Evolutionary conservation across 2,888 invertebrate genomes (phyloP).

Genomic region (Dryocosmus kuriphilus): DNA sequence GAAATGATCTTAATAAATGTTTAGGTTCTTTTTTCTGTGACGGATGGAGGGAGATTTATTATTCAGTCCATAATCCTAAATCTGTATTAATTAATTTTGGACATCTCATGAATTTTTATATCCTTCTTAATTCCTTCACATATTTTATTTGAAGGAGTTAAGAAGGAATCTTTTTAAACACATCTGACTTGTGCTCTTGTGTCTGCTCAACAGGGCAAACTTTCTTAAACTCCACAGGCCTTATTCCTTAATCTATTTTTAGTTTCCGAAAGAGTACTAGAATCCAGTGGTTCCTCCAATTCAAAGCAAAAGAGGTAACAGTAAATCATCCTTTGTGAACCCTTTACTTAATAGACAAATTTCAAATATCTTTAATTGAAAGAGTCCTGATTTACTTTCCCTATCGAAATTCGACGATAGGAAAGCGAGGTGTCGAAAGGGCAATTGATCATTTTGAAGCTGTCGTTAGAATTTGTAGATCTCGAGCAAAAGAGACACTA

Average conservation of each 20-base stretch:
- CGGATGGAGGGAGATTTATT: no score
- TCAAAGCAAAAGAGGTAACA: not conserved
- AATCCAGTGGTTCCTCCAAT: not conserved
- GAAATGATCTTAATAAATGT: no score
- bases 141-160: not conserved
- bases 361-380: not conserved
- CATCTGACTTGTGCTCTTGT: no score
- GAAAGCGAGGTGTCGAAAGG: not conserved
- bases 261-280: not conserved
- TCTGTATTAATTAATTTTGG: no score
- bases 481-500: not conserved
- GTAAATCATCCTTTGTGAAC: not conserved
- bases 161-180: not conserved
- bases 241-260: not conserved
- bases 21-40: no score
- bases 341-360: not conserved
- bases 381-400: not conserved
- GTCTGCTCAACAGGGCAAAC: no score
- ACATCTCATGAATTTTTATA: no score
- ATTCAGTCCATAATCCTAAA: no score
- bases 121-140: not conserved
- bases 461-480: not conserved
- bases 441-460: not conserved
- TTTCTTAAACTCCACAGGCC: no score
- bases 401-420: not conserved